Evolutionary conservation across 1,140 invertebrate genomes (phyloP).

Genomic region (Drosophila willistoni): DNA sequence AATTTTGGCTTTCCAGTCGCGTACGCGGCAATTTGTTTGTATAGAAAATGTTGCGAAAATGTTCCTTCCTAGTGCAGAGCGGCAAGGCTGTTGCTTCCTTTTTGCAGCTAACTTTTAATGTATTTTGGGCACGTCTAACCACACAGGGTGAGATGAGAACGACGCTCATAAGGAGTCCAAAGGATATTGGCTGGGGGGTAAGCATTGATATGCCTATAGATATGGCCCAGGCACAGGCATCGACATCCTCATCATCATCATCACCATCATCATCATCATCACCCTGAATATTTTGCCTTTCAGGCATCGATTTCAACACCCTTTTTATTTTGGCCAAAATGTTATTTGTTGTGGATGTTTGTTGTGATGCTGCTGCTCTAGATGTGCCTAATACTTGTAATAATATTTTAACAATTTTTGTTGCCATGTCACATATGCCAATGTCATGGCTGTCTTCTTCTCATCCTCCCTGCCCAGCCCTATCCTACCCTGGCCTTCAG

Average conservation of each 20-base stretch:
- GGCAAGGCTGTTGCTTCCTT: constrained; percentile 1
- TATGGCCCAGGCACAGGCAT: constrained; percentile 47
- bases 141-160: constrained; percentile 33
- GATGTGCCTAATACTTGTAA: constrained; percentile 76
- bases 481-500: background rate
- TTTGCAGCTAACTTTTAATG: constrained; percentile 75
- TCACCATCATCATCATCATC: constrained; percentile 33
- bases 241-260: constrained; percentile 51
- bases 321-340: constrained; percentile 45
- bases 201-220: constrained; percentile 77
- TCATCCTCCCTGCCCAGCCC: background rate
- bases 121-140: constrained; percentile 78
- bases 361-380: constrained; percentile 27
- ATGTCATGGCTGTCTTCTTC: constrained; percentile 39
- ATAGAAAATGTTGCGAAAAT: constrained; percentile 73
- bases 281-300: constrained; percentile 28
- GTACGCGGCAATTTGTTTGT: constrained; percentile 80
- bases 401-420: constrained; percentile 80
- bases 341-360: constrained; percentile 41
- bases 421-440: constrained; percentile 77
- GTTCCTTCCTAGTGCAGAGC: constrained; percentile 19
- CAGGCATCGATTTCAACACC: constrained; percentile 72
- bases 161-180: constrained; percentile 3
- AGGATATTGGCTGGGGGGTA: constrained; percentile 1
- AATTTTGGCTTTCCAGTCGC: constrained; percentile 80